A percentile compares a stretch with the other conserved stretches of the same genome.
Conservation (phyloP, 2,113 vertebrate species). For the Cygnus atratus region DNA sequence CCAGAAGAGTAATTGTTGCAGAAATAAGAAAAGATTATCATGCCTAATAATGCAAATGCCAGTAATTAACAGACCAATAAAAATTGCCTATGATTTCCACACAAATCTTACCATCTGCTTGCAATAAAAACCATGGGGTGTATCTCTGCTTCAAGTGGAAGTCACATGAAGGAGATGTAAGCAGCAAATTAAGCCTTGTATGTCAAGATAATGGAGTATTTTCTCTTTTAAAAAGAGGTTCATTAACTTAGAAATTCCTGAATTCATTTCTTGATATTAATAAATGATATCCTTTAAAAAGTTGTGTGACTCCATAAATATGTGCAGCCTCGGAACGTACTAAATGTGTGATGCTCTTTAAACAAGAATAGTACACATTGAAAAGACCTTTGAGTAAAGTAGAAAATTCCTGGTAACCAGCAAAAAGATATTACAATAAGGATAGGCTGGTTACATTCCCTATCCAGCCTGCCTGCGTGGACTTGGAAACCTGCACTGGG, state of each 20-base stretch:
- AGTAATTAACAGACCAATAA: slow-evolving; percentile 36
- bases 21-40: slow-evolving; percentile 44
- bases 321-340: background rate
- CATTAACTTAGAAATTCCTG: slow-evolving; percentile 7
- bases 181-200: slow-evolving; percentile 44
- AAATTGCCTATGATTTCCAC: slow-evolving; percentile 11
- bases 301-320: background rate
- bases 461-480: background rate
- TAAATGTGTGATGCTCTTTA: background rate
- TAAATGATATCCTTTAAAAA: slow-evolving; percentile 31
- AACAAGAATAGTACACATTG: background rate
- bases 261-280: background rate
- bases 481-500: background rate
- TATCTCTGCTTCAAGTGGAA: slow-evolving; percentile 48
- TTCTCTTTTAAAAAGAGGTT: background rate
- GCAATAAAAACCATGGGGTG: slow-evolving; percentile 27
- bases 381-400: background rate
- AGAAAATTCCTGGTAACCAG: background rate
- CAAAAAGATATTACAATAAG: background rate
- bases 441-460: background rate
- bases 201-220: background rate
- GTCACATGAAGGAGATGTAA: slow-evolving; percentile 15
- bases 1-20: background rate
- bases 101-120: slow-evolving; percentile 36
- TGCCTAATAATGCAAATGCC: slow-evolving; percentile 18